phyloP scores from a whole-genome alignment of 2,888 invertebrate genomes.

The Scelioninae gen. 1 region DNA sequence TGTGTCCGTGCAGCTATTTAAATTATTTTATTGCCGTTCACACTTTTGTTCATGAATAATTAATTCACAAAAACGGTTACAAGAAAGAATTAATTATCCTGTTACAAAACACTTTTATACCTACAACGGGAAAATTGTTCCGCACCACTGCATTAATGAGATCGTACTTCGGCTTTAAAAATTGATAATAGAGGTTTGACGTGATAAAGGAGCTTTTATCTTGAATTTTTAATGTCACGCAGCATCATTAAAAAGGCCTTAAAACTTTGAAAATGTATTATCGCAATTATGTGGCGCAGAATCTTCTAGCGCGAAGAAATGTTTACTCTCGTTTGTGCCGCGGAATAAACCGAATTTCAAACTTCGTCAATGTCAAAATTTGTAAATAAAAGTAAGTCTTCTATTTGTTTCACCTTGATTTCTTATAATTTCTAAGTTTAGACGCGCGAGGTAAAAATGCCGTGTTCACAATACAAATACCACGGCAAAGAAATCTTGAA shows the following conservation, averaged over 20 bases:
- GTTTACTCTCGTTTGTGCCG: not conserved
- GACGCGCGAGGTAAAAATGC: not conserved
- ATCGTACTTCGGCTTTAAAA: constrained; percentile 28
- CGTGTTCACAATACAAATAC: not conserved
- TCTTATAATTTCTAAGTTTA: not conserved
- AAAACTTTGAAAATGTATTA: constrained; percentile 16
- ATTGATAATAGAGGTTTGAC: constrained; percentile 36
- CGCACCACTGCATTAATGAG: constrained; percentile 37
- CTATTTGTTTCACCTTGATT: not conserved
- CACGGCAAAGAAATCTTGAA: constrained; percentile 17
- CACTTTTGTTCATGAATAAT: not conserved
- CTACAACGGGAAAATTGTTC: constrained; percentile 21
- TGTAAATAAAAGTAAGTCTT: not conserved
- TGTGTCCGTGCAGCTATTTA: not conserved
- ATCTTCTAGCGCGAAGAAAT: constrained; percentile 10
- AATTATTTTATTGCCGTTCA: not conserved
- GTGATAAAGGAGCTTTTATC: constrained; percentile 40
- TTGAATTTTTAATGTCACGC: constrained; percentile 28
- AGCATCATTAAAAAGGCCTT: constrained; percentile 36
- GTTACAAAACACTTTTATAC: constrained; percentile 18
- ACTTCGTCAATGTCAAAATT: not conserved
- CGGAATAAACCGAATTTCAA: no score
- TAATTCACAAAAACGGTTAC: constrained; percentile 3
- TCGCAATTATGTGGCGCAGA: not conserved
- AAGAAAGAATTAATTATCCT: constrained; percentile 12